These are phyloP conservation scores for Micrastur ruficollis DNA, from an alignment of 2,797 vertebrate species.

Conservation along the genomic window DNA sequence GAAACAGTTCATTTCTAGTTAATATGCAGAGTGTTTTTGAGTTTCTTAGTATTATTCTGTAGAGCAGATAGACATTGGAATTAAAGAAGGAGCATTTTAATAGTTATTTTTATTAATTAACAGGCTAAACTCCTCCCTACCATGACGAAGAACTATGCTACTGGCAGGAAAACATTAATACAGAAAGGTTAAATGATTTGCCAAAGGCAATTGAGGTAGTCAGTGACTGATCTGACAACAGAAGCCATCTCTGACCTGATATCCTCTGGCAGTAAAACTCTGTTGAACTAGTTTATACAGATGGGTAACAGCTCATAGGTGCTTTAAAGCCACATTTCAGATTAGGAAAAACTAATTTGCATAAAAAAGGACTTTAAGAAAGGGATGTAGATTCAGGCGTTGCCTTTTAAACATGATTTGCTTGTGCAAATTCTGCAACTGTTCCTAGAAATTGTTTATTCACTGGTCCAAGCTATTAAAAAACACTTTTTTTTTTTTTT, in stretches of 20 bases:
- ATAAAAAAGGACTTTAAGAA: not conserved
- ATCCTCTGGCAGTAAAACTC: constrained; percentile 6
- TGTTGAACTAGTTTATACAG: not conserved
- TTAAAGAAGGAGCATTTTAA: not conserved
- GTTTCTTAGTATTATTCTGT: not conserved
- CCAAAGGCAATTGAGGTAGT: constrained; percentile 33
- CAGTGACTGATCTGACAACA: constrained; percentile 19
- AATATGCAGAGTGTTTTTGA: not conserved
- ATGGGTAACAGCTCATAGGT: not conserved
- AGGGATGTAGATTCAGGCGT: not conserved
- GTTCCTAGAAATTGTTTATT: not conserved
- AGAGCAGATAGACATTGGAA: not conserved
- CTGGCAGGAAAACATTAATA: constrained; percentile 13
- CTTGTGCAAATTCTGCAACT: not conserved
- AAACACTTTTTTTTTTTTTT: rapidly evolving
- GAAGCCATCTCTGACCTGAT: constrained; percentile 22
- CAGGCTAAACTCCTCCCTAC: not conserved
- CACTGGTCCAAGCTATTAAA: not conserved
- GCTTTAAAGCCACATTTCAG: not conserved
- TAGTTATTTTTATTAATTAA: constrained; percentile 29
- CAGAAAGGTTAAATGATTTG: constrained; percentile 43
- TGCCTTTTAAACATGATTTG: not conserved
- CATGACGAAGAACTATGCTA: not conserved
- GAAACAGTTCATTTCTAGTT: not conserved
- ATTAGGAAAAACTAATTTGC: not conserved